Evolutionary conservation across 2,113 vertebrate genomes (phyloP).

Genomic region (Catharus minimus): DNA sequence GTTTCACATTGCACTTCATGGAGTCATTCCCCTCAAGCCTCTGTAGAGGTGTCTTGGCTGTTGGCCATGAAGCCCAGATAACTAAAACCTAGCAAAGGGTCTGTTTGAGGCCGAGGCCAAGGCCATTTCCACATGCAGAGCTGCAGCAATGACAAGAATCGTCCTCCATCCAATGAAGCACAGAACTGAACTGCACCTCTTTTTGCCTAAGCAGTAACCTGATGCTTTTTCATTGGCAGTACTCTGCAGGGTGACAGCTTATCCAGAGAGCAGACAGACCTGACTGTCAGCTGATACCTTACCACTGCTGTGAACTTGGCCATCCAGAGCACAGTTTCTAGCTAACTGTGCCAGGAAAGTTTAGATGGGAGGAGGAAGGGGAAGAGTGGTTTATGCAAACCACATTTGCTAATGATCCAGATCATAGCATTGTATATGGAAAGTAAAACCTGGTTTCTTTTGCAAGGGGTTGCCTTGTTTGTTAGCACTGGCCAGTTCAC

Average conservation of each 20-base stretch:
- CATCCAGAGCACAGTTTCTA: neutral
- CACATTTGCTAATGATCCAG: neutral
- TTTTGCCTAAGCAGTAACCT: neutral
- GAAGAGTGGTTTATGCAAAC: neutral
- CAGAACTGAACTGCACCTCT: neutral
- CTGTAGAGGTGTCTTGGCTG: rapidly evolving
- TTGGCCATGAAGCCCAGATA: neutral
- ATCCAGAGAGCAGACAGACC: neutral
- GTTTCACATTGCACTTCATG: neutral
- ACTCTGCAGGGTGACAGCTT: neutral
- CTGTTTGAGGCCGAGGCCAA: neutral
- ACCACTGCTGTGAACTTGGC: neutral
- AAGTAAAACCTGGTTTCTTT: neutral
- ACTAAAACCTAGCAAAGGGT: neutral
- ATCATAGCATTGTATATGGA: neutral
- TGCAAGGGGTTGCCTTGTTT: neutral
- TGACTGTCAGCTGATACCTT: neutral
- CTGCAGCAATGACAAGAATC: neutral
- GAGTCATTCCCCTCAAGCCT: neutral
- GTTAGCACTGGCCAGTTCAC: neutral
- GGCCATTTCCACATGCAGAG: neutral
- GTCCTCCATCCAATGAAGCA: neutral
- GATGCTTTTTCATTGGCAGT: neutral
- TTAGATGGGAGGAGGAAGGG: neutral
- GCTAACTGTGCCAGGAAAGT: neutral